These are phyloP conservation scores for Leptopilina boulardi DNA, from an alignment of 1,140 invertebrate genomes.

Conservation along the genomic window DNA sequence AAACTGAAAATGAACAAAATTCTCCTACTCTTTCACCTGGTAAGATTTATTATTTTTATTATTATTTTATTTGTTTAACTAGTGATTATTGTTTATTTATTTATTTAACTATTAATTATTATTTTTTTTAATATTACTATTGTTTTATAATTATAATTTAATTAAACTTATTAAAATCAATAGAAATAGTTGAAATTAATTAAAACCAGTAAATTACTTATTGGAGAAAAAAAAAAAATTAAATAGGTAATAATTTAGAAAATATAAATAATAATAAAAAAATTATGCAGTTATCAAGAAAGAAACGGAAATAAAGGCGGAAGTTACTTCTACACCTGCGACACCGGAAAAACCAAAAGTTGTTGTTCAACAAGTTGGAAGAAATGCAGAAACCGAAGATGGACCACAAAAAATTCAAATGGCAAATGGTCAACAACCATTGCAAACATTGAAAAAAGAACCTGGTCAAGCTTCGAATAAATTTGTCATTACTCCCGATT, in stretches of 20 bases:
- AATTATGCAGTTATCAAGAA: constrained; percentile 36
- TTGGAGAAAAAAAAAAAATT: not conserved
- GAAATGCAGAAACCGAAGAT: constrained; percentile 58
- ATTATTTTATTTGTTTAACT: not conserved
- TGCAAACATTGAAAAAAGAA: constrained; percentile 67
- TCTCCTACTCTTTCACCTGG: constrained; percentile 41
- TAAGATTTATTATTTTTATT: not conserved
- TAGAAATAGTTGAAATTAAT: no score
- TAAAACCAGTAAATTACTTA: no score
- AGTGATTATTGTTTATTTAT: no score
- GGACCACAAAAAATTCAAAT: constrained; percentile 65
- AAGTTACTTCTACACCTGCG: constrained; percentile 59
- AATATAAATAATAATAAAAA: no score
- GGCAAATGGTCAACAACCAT: constrained; percentile 73
- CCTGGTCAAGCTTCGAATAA: constrained; percentile 77
- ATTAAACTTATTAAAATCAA: no score
- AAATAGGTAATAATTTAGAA: no score
- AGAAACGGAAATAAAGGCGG: constrained; percentile 48
- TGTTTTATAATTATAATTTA: no score
- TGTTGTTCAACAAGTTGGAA: constrained; percentile 62
- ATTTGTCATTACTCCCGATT: constrained; percentile 91
- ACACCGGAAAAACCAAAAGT: constrained; percentile 69
- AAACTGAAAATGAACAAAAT: constrained; percentile 36
- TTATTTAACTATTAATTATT: no score
- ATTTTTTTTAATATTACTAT: no score